Conservation (phyloP, 2,113 vertebrate species). For the Gadus chalcogrammus region DNA sequence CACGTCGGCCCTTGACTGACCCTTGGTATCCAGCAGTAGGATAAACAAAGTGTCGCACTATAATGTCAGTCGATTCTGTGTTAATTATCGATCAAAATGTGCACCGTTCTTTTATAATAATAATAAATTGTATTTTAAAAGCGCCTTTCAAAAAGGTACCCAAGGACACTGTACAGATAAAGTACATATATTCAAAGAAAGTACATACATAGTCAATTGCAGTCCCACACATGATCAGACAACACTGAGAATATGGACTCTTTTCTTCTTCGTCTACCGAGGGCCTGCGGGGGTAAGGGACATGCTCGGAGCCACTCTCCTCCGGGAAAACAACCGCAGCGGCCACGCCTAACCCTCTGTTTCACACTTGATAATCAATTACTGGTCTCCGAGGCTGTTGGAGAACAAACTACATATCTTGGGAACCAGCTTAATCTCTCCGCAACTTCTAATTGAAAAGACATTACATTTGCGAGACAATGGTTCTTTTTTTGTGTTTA, state of each 20-base stretch:
- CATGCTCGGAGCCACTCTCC: conserved; percentile 35
- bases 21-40: neutral
- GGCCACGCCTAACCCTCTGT: conserved; percentile 57
- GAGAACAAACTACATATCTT: conserved; percentile 51
- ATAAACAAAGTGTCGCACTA: neutral
- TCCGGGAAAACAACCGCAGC: conserved; percentile 36
- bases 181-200: too few species aligned
- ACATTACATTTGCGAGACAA: conserved; percentile 65
- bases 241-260: too few species aligned
- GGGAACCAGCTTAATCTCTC: conserved; percentile 57
- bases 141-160: too few species aligned
- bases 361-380: conserved; percentile 71
- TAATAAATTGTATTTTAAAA: too few species aligned
- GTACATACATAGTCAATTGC: too few species aligned
- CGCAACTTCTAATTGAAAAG: conserved; percentile 68
- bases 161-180: too few species aligned
- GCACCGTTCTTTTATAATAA: neutral
- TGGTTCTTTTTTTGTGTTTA: conserved; percentile 69
- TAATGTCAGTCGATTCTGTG: too few species aligned
- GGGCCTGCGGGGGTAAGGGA: neutral
- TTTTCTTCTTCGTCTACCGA: too few species aligned
- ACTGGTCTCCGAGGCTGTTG: conserved; percentile 55
- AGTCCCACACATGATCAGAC: too few species aligned
- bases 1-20: too few species aligned
- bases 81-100: too few species aligned